Evolutionary conservation across 2,888 invertebrate genomes (phyloP).

Genomic region (Reticulitermes lucifugus): DNA sequence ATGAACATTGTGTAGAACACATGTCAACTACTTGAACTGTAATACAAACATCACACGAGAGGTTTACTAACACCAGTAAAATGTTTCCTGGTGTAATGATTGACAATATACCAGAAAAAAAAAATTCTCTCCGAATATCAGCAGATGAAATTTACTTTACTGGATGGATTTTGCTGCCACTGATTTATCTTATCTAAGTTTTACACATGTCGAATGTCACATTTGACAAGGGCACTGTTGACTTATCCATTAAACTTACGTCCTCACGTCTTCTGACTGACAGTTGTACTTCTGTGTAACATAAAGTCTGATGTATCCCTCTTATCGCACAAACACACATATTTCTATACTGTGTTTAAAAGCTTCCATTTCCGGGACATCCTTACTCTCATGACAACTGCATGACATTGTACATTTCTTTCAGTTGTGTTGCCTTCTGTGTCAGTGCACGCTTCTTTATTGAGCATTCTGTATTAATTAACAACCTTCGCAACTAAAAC

Average conservation of each 20-base stretch:
- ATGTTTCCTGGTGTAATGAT: neutral
- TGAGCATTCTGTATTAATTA: too few species aligned
- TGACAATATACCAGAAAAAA: neutral
- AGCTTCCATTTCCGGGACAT: neutral
- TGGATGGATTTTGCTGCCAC: neutral
- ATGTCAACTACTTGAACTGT: neutral
- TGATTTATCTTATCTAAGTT: constrained; percentile 28
- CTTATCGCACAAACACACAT: neutral
- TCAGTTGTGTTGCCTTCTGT: too few species aligned
- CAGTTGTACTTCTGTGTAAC: neutral
- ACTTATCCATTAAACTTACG: constrained; percentile 19
- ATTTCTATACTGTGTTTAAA: neutral
- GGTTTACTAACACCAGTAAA: neutral
- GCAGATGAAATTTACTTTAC: constrained; percentile 13
- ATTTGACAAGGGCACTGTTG: constrained; percentile 26
- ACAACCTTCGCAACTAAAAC: too few species aligned
- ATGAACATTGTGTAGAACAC: neutral
- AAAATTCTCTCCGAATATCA: neutral
- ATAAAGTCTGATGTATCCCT: neutral
- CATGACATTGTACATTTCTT: too few species aligned
- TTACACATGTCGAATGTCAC: constrained; percentile 26
- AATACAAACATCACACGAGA: neutral
- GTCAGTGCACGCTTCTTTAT: too few species aligned
- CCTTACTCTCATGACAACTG: too few species aligned
- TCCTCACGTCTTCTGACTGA: neutral